Conservation (phyloP, 1,140 invertebrate genomes). For the Chelonus insularis region DNA sequence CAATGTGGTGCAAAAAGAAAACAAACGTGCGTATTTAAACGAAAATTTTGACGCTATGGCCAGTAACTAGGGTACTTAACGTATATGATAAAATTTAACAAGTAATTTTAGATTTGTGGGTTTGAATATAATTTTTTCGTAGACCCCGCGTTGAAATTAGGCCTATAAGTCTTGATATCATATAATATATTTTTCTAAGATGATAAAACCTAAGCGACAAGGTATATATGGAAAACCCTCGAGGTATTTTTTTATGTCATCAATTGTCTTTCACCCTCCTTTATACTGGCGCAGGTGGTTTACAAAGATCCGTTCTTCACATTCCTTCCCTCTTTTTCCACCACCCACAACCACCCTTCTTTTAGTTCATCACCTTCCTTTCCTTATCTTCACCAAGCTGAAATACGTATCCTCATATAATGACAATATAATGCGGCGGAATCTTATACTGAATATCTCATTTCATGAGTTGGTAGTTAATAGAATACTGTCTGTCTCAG, state of each 20-base stretch:
- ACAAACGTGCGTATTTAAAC: no score
- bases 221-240: constrained; percentile 26
- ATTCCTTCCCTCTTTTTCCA: constrained; percentile 19
- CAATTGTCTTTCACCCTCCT: constrained; percentile 35
- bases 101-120: no score
- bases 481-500: constrained; percentile 19
- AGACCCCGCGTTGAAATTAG: neutral
- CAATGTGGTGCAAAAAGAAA: no score
- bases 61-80: no score
- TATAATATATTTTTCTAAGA: constrained; percentile 26
- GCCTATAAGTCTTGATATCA: constrained; percentile 19
- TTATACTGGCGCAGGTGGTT: constrained; percentile 31
- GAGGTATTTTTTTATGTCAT: constrained; percentile 37
- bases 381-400: neutral
- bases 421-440: constrained; percentile 25
- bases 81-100: no score
- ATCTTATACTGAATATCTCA: constrained; percentile 16
- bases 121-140: constrained; percentile 14
- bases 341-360: constrained; percentile 10
- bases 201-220: constrained; percentile 32
- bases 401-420: constrained; percentile 8
- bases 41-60: no score
- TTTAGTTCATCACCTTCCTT: constrained; percentile 17
- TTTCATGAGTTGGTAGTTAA: constrained; percentile 8
- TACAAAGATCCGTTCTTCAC: constrained; percentile 26